Base-by-base conservation (phyloP, 2,113 vertebrate genomes). In the Tragelaphus imberbis region DNA sequence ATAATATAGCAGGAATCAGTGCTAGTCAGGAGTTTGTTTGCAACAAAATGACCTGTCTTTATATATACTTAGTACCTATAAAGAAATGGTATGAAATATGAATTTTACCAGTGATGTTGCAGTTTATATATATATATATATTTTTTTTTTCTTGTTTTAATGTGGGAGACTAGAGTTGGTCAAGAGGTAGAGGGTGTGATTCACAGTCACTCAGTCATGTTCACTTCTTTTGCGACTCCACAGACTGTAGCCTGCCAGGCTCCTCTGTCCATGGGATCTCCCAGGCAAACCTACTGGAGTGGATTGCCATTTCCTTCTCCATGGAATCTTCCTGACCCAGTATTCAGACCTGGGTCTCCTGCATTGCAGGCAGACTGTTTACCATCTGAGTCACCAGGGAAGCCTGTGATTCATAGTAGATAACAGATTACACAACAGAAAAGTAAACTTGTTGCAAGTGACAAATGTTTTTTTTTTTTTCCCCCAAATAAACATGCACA, bases 21-120 rank as follows among this genome's bases (percentile, higher is more conserved):
- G 3, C 82, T 94, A 47, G 25, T 58, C 53, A 53, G 61, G 21
- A 28, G 5, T 77, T 94, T 63, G 33, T 82, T 91, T 27, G 49
- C 84, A 95, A 92, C 61, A 58, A 89, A 97, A 95, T 81, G 49
- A 55, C 56, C 93, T 82, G 21, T 17, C 10, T 92, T 96, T 91
- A 28, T 90, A 16, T 85, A 33, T 86, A 88, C 95, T 86, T 40
- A 77, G 15, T 56, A 36, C 19, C 14, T 68, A 44, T 14, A 79
- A 86, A 30, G 49, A 94, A 94, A 30, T 84, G 4, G 2, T 65
- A 2, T 80, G 30, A 68, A 53, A 17, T 92, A 56, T 61, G 28
- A 94, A 91, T 88, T 96, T 90, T 79, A 68, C 13, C 86, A 65
- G 30, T 49, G 47, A 84, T 84, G 1, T 3, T 68, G 7, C 25